These are phyloP conservation scores for Gambusia affinis DNA, from an alignment of 2,113 vertebrate species.

Conservation along the genomic window DNA sequence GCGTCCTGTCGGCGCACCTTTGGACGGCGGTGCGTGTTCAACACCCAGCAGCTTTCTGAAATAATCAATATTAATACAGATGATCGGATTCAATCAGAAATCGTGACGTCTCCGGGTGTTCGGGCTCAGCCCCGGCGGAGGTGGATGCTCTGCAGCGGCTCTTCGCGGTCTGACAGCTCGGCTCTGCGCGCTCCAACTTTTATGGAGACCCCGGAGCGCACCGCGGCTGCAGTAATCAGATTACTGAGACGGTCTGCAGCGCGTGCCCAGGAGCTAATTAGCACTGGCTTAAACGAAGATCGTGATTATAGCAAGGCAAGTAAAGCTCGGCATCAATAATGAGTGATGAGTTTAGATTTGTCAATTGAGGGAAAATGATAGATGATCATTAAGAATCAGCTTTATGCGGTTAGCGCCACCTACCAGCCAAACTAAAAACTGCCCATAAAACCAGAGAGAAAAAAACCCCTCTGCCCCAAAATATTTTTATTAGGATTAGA, in stretches of 20 bases:
- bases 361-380: background rate
- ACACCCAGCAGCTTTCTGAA: background rate
- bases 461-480: too few relatives aligned
- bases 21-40: background rate
- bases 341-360: background rate
- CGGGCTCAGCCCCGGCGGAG: conserved; percentile 8
- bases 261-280: background rate
- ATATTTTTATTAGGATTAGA: too few relatives aligned
- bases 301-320: background rate
- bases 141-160: conserved; percentile 37
- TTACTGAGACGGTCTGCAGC: background rate
- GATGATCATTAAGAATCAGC: background rate
- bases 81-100: background rate
- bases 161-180: conserved; percentile 52
- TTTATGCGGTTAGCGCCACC: background rate
- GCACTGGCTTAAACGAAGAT: background rate
- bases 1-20: too few relatives aligned
- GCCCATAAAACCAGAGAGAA: too few relatives aligned
- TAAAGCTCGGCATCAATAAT: background rate
- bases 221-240: conserved; percentile 35
- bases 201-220: conserved; percentile 64
- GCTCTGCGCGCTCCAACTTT: conserved; percentile 67
- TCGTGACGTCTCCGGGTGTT: conserved; percentile 15
- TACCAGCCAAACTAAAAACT: background rate
- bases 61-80: background rate